Evolutionary conservation across 1,140 invertebrate genomes (phyloP), one percentile per base, ranked within the genome.

Genomic region (Trichoplusia ni): DNA sequence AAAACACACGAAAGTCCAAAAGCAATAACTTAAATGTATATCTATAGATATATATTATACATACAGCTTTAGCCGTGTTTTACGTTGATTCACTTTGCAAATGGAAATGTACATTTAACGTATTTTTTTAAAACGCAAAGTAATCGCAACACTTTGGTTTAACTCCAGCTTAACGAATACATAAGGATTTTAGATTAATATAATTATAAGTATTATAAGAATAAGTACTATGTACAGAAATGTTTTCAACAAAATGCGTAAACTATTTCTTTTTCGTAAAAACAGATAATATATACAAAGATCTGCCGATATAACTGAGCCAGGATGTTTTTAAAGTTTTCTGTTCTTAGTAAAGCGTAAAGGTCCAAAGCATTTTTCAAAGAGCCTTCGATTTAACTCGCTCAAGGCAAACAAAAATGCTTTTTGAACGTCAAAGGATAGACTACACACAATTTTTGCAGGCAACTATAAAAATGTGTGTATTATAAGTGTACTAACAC

Each of bases 131-230:
- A 21, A 58, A 27, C 72, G 88, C 86, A 88, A 90, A 90, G 86
- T 75, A 70, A 84, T 88, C 86, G 83, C 83, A 83, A 85, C 80
- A 90, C 90, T 92, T 91, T 92, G 90, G 90, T 90, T 87, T 91
- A 89, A 83, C 89, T 91, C 91, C 91, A 92, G 91, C 90, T 89
- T 85, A 77, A 60, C 31, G 35, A 54, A 54, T 11, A 58, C 21
- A 58, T 29, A 58, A 42, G 56, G 56, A 73, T 62, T 62, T 49
- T 60, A 42, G 27, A 42, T 51, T 51, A 60, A 46, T n/a, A 46
- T 53, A 59, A 33, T 37, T 56, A 33, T 29, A 25, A 38, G 46
- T 42, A 53, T 49, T 44, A 40, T 42, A 51, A 42, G 42, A 33
- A 19, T 51, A 53, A 58, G 70, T 53, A 49, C 40, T 78, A 81